Conservation (phyloP, 2,888 invertebrate species). For the Flexamia atlantica region DNA sequence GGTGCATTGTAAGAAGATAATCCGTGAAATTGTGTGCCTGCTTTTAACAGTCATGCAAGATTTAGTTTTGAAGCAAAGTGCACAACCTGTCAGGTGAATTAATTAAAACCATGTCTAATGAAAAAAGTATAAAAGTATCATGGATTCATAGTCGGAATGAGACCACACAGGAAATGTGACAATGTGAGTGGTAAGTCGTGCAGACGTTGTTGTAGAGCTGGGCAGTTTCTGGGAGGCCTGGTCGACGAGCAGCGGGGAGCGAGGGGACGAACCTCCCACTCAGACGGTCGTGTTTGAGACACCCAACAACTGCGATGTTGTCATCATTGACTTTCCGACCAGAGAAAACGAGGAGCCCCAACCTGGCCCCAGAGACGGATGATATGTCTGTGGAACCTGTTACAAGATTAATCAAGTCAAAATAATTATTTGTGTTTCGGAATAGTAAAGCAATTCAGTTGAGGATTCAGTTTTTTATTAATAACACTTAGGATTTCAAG, state of each 20-base stretch:
- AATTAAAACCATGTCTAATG: too few species aligned
- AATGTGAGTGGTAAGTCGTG: background rate
- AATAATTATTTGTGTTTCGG: background rate
- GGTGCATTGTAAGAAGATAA: too few species aligned
- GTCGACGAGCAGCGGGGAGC: slow-evolving; percentile 12
- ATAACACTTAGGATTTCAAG: too few species aligned
- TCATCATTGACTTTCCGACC: slow-evolving; percentile 34
- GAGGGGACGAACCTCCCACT: background rate
- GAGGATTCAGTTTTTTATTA: background rate
- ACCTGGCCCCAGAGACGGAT: slow-evolving; percentile 19
- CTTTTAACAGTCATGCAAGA: too few species aligned
- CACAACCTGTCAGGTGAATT: too few species aligned
- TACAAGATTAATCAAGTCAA: slow-evolving; percentile 2
- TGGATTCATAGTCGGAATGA: too few species aligned
- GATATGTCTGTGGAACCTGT: background rate
- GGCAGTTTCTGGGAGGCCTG: slow-evolving; percentile 56
- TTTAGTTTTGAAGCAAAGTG: too few species aligned
- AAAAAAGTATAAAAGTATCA: too few species aligned
- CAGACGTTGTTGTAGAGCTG: slow-evolving; percentile 53
- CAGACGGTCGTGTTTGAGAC: background rate
- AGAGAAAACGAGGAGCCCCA: background rate
- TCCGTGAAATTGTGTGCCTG: too few species aligned
- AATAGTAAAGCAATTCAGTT: background rate
- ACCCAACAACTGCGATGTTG: background rate
- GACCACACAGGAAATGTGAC: too few species aligned